Evolutionary conservation across 2,113 vertebrate species (phyloP), one percentile per base, ranked within the genome.

Genomic region (Haemorhous mexicanus): DNA sequence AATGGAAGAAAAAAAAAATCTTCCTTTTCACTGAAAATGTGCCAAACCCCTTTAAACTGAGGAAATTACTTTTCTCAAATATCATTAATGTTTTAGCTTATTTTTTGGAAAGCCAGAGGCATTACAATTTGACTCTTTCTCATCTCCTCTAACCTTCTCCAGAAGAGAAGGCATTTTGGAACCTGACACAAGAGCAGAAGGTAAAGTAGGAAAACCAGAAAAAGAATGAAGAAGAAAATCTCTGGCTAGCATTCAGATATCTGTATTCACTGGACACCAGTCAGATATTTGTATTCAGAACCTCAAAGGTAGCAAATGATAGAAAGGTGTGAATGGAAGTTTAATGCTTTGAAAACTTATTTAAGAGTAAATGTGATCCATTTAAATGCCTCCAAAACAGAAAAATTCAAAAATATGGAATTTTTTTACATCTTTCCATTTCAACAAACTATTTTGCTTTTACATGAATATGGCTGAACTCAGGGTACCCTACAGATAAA

Each of bases 61-160:
- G 63, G 72, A 93, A 90, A 93, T 95, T 55, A 47, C 72, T 90
- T 84, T 94, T 90, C 79, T 94, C 68, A 80, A 50, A 83, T 96
- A 80, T 80, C 28, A 4, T 89, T 93, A 70, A 89, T 77, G 39
- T 80, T 91, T 95, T 81, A 77, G 39, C 41, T 89, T 89, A 58
- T 75, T 84, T 90, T 96, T 93, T 86, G 32, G 64, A 61, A 82
- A 93, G 64, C 59, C 33, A 79, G 19, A 55, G 22, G 23, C 23
- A 19, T 88, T 80, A 86, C 0, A 3, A 24, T 84, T 95, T 93
- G 24, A 50, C 14, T 83, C 68, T 66, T 83, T 66, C 39, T 88
- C 28, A 30, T 83, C 43, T 80, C 37, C 26, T 86, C 39, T 81
- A 43, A 69, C 43, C 53, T 61, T 67, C 37, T 77, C 39, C 63